These are phyloP conservation scores for Oasisia sp. DNA, from an alignment of 2,888 invertebrate species.

Conservation along the genomic window DNA sequence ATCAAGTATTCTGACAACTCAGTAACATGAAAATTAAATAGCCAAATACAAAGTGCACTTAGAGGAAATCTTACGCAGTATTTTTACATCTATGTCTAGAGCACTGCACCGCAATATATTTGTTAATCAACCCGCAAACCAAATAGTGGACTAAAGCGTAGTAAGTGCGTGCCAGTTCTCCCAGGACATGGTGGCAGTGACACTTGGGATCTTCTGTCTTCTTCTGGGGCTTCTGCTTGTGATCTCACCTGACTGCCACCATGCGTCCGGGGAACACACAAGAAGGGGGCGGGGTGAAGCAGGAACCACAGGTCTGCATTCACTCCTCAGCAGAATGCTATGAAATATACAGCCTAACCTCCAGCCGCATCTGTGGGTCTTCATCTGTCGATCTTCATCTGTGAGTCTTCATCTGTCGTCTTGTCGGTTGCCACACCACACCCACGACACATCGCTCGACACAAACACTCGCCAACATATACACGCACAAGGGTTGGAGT, in stretches of 20 bases:
- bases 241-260: background rate
- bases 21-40: background rate
- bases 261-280: background rate
- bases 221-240: background rate
- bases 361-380: background rate
- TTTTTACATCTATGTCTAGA: background rate
- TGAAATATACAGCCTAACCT: slow-evolving; percentile 13
- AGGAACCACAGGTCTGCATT: background rate
- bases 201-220: background rate
- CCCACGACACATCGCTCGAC: background rate
- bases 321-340: background rate
- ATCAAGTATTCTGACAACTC: background rate
- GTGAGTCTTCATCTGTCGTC: background rate
- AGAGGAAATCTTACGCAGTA: background rate
- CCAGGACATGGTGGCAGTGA: background rate
- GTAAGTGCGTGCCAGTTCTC: background rate
- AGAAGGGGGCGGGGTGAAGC: background rate
- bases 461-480: background rate
- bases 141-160: background rate
- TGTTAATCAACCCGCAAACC: slow-evolving; percentile 1
- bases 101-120: background rate
- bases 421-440: background rate
- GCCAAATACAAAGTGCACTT: background rate
- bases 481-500: background rate
- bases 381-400: background rate